Percentiles rank a stretch among this genome's conserved stretches.
Evolutionary conservation across 2,797 vertebrate species (phyloP).

Genomic region (Anguilla megastoma): DNA sequence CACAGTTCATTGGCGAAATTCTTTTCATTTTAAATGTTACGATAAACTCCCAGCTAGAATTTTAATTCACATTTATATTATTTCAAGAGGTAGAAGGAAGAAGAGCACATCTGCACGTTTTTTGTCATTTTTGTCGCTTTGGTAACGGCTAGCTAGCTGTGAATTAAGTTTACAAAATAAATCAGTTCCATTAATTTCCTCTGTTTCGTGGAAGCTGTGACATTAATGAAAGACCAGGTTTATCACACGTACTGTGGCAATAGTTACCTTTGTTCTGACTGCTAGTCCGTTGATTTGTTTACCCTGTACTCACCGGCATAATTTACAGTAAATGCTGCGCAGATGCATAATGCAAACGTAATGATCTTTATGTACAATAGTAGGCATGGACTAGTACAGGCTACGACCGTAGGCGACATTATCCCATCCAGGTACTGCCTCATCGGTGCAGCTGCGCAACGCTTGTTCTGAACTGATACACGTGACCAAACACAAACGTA

Average conservation of each 20-base stretch:
- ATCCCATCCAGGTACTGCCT: neutral
- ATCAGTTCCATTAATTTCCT: neutral
- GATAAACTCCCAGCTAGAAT: neutral
- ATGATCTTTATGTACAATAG: neutral
- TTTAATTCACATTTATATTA: neutral
- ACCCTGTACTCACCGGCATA: neutral
- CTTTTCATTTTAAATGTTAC: slow-evolving; percentile 42
- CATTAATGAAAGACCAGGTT: neutral
- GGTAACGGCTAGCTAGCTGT: neutral
- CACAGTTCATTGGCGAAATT: slow-evolving; percentile 53
- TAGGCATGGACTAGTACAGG: too few species aligned
- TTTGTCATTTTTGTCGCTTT: neutral
- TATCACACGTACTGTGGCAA: neutral
- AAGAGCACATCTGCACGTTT: neutral
- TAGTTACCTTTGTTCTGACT: neutral
- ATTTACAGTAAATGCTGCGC: neutral
- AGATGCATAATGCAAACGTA: neutral
- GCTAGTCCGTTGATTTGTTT: neutral
- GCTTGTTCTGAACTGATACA: neutral
- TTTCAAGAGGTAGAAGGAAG: neutral
- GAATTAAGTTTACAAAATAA: neutral
- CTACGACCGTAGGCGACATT: neutral
- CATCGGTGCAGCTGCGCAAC: neutral
- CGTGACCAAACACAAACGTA: neutral
- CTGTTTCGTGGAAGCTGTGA: neutral